These are phyloP conservation scores for Coleophora flavipennella DNA, from an alignment of 2,888 invertebrate genomes.

Conservation along the genomic window DNA sequence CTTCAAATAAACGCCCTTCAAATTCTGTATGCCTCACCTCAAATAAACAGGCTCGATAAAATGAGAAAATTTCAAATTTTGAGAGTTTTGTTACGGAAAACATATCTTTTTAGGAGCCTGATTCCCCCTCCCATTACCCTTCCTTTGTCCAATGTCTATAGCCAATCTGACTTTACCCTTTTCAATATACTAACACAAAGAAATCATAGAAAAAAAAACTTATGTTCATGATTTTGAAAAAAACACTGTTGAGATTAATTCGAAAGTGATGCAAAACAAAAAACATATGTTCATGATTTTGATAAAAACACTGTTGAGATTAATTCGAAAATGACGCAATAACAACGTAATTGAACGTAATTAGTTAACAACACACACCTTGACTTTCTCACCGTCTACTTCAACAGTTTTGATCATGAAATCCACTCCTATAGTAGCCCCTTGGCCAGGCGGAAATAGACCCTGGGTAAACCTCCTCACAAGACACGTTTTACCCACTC, in stretches of 20 bases:
- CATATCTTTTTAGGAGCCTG: too few relatives aligned
- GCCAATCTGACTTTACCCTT: too few relatives aligned
- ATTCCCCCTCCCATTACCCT: too few relatives aligned
- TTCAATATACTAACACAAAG: too few relatives aligned
- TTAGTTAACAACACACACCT: constrained; percentile 64
- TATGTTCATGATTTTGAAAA: constrained; percentile 9
- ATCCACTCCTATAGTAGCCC: constrained; percentile 98
- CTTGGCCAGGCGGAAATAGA: constrained; percentile 97
- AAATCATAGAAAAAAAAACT: constrained; percentile 17
- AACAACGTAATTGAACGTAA: constrained; percentile 10
- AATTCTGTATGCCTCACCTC: too few relatives aligned
- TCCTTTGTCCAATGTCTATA: too few relatives aligned
- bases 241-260: constrained; percentile 9
- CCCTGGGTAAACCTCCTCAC: constrained; percentile 98
- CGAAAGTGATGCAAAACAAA: constrained; percentile 28
- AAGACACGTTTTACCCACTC: constrained; percentile 98
- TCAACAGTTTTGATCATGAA: constrained; percentile 99
- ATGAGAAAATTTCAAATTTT: too few relatives aligned
- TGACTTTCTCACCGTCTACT: constrained; percentile 95
- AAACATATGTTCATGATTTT: constrained; percentile 13
- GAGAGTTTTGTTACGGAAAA: too few relatives aligned
- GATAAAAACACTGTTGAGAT: constrained; percentile 8
- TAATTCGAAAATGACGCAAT: constrained; percentile 31
- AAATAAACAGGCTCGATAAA: too few relatives aligned
- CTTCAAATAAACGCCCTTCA: too few relatives aligned